Evolutionary conservation across 1,140 invertebrate genomes (phyloP).

Genomic region (Wasmannia auropunctata): DNA sequence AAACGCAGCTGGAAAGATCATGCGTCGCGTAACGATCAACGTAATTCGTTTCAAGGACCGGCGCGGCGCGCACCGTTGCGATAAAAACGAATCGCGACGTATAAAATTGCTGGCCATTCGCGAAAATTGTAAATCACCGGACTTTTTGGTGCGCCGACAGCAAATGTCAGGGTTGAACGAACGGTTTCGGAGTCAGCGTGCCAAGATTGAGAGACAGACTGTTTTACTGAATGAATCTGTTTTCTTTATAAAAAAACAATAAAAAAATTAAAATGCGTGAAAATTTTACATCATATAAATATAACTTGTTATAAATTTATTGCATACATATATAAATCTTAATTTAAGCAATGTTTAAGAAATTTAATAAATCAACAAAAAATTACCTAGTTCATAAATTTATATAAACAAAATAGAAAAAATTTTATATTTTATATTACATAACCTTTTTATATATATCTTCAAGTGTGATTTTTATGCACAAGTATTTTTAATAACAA

Average conservation of each 20-base stretch:
- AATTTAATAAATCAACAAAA: neutral
- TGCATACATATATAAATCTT: neutral
- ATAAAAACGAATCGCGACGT: neutral
- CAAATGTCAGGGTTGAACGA: constrained; percentile 68
- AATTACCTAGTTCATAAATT: neutral
- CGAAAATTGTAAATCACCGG: constrained; percentile 51
- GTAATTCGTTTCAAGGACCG: constrained; percentile 51
- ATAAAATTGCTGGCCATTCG: constrained; percentile 17
- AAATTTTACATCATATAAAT: neutral
- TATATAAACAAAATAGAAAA: neutral
- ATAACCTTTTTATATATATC: neutral
- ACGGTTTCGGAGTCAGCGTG: neutral
- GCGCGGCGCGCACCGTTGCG: neutral
- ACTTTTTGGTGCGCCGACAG: constrained; percentile 17
- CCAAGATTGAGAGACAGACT: neutral
- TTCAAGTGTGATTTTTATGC: neutral
- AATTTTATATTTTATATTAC: neutral
- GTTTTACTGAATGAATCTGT: neutral
- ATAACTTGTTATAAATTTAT: neutral
- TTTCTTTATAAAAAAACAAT: neutral
- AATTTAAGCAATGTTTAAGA: neutral
- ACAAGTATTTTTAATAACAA: neutral
- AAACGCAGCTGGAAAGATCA: neutral
- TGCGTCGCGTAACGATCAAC: constrained; percentile 33
- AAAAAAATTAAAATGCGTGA: no score